Percentiles rank a stretch among this genome's conserved stretches.
Conservation (phyloP, 2,888 invertebrate genomes). For the Phalangium opilio region DNA sequence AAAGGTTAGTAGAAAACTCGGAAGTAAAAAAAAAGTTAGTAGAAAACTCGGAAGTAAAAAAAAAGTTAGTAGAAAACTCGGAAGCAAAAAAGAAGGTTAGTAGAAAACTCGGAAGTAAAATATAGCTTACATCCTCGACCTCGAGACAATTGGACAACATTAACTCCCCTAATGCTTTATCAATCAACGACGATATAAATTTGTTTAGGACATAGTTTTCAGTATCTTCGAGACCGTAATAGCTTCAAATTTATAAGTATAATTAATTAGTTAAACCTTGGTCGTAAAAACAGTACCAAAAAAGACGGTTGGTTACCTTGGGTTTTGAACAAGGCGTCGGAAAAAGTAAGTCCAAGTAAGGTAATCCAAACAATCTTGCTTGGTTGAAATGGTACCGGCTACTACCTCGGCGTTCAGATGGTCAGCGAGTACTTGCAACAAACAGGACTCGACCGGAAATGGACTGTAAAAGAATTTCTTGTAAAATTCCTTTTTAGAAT, state of each 20-base stretch:
- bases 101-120: too few species aligned
- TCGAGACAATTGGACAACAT: conserved; percentile 60
- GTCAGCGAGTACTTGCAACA: conserved; percentile 78
- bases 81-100: too few species aligned
- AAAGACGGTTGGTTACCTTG: too few species aligned
- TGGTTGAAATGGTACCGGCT: conserved; percentile 82
- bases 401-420: conserved; percentile 90
- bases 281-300: too few species aligned
- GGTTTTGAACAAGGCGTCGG: conserved; percentile 76
- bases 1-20: too few species aligned
- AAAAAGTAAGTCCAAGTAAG: conserved; percentile 98
- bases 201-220: conserved; percentile 39
- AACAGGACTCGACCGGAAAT: conserved; percentile 91
- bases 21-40: too few species aligned
- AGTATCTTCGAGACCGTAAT: conserved; percentile 60
- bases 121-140: conserved; percentile 41
- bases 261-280: too few species aligned
- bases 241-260: conserved; percentile 35
- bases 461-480: conserved; percentile 98
- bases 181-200: conserved; percentile 66
- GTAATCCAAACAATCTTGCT: conserved; percentile 87
- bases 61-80: too few species aligned
- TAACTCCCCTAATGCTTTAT: conserved; percentile 56
- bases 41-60: too few species aligned
- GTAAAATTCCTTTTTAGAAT: conserved; percentile 95